Base-by-base conservation (phyloP, 2,888 invertebrate genomes). In the Deilephila elpenor region DNA sequence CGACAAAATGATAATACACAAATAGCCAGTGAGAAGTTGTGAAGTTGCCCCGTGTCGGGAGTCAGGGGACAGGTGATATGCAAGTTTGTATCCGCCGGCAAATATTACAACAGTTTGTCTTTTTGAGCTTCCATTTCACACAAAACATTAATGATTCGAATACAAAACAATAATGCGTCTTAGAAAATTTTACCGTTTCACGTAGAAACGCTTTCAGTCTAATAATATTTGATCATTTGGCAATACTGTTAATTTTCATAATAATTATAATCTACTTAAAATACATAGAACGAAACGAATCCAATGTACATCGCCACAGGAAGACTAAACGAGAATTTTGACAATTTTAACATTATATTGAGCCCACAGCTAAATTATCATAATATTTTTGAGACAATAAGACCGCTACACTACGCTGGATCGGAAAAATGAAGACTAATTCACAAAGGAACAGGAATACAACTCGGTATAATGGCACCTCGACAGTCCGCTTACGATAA, bases 221-320 rank as follows among this genome's bases (percentile, higher is more conserved):
- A 93, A 93, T 90, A 88, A 91, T 84, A 91, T 90, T 93, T 92
- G 92, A 92, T 93, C 90, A 93, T 94, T 94, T 94, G 94, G 94
- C 94, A 94, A 93, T 93, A 91, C 90, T 92, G 90, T 92, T 92
- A 83, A 88, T 86, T 91, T 90, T 85, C 64, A 64, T 67, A 44
- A 73, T 59, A 77, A 79, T 80, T 76, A 86, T 80, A 86, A 86
- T 87, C 87, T 85, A 89, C 83, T 85, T 89, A 90, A 86, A 85
- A 83, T 86, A 90, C 82, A 86, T 84, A 87, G 89, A 87, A 88
- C 81, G 79, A 88, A 85, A 83, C 83, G 78, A 82, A 86, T 88
- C 80, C 81, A 87, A 85, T 85, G 80, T 80, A 85, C 88, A 80
- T 83, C 83, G 91, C 87, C 90, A 83, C 89, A 91, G 93, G 93